phyloP scores from a whole-genome alignment of 2,888 invertebrate species.

The Spodoptera picta region DNA sequence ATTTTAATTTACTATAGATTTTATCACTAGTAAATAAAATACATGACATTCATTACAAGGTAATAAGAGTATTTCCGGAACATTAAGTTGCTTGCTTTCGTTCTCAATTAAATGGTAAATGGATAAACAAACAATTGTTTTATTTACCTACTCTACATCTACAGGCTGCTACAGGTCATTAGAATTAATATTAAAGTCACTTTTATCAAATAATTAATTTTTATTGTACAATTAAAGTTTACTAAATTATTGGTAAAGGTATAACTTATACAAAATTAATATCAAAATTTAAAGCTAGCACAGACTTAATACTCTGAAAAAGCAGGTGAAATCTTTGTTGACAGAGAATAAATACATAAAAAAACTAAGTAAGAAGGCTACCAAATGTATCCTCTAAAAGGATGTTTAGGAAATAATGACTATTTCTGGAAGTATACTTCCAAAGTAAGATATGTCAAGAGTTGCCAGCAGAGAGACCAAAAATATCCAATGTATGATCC shows the following conservation, averaged over 20 bases:
- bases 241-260: constrained; percentile 53
- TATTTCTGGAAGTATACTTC: too few species aligned
- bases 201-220: constrained; percentile 38
- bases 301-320: constrained; percentile 63
- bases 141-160: constrained; percentile 8
- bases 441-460: too few species aligned
- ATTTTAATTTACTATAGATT: constrained; percentile 60
- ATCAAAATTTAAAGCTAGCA: constrained; percentile 79
- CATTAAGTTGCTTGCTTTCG: constrained; percentile 77
- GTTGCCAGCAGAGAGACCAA: too few species aligned
- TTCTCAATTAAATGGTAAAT: constrained; percentile 78
- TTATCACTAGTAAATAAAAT: constrained; percentile 59
- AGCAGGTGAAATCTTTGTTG: too few species aligned
- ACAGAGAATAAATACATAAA: too few species aligned
- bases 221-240: constrained; percentile 58
- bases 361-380: too few species aligned
- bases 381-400: too few species aligned
- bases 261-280: constrained; percentile 63
- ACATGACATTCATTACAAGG: constrained; percentile 69
- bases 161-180: neutral
- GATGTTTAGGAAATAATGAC: too few species aligned
- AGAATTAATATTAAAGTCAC: constrained; percentile 12
- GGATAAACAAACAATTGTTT: constrained; percentile 43
- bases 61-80: constrained; percentile 68
- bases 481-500: too few species aligned